Conservation (phyloP, 1,140 invertebrate genomes). For the Drosophila setifemur region DNA sequence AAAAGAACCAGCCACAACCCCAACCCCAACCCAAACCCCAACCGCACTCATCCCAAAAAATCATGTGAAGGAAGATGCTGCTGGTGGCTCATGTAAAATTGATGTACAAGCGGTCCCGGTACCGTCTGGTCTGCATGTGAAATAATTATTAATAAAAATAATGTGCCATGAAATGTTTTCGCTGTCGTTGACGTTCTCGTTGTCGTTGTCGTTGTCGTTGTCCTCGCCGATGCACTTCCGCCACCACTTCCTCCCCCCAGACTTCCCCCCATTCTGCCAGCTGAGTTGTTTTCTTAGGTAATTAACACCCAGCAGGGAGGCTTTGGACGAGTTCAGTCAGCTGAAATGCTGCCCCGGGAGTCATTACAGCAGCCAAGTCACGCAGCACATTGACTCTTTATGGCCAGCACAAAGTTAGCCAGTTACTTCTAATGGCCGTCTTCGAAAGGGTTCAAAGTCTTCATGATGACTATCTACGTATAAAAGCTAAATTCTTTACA, state of each 20-base stretch:
- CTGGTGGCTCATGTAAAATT: constrained; percentile 55
- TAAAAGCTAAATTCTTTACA: too few relatives aligned
- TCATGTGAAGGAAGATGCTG: background rate
- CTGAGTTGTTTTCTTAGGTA: constrained; percentile 36
- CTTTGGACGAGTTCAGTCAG: constrained; percentile 16
- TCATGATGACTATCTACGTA: too few relatives aligned
- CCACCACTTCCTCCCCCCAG: constrained; percentile 31
- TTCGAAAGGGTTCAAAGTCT: constrained; percentile 9
- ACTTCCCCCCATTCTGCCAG: too few relatives aligned
- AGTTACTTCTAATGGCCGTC: background rate
- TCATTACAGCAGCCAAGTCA: constrained; percentile 15
- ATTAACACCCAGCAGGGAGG: constrained; percentile 62
- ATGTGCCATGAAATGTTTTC: constrained; percentile 60
- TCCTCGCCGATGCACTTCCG: constrained; percentile 31
- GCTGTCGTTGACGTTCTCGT: too few relatives aligned
- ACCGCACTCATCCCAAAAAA: background rate
- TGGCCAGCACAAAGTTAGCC: background rate
- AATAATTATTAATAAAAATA: constrained; percentile 79
- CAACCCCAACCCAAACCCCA: background rate
- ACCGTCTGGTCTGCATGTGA: constrained; percentile 48
- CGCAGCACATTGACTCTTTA: constrained; percentile 11
- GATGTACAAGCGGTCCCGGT: constrained; percentile 43
- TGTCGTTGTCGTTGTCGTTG: too few relatives aligned
- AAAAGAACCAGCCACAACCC: constrained; percentile 15
- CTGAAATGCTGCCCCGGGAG: constrained; percentile 14